Base-by-base conservation (phyloP, 2,113 vertebrate species). In the Arothron firmamentum region DNA sequence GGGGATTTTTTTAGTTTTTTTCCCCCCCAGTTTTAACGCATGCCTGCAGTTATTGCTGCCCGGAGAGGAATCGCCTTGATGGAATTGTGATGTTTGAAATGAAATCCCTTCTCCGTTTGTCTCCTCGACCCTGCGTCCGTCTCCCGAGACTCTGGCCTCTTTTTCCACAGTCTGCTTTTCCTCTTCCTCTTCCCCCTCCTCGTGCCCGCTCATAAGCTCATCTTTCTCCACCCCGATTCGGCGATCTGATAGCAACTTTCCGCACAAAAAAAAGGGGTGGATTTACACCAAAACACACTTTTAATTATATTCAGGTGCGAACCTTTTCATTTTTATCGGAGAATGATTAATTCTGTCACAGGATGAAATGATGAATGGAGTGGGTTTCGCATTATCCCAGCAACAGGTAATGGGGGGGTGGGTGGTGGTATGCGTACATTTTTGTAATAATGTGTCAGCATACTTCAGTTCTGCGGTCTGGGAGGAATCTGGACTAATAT, bases 61-160 rank as follows among this genome's bases (percentile, higher is more conserved):
- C 62, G 38, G 76, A 76, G 80, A 83, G 55, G 69, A 67, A 78
- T 76, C 67, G 73, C 61, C 67, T 61, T 77, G 80, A 86, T 78
- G 73, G 75, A 75, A 82, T 72, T 72, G 67, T 77, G 73, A 79
- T 72, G 72, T 79, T 56, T 81, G 60, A 62, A 81, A 82, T 73
- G 62, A 41, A 77, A 66, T 74, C 62, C 65, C 68, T 47, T 67
- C 70, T 64, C 64, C 73, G 68, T 80, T 81, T 79, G 59, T 68
- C 75, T 80, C 62, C 59, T 52, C 55, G 50, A 56, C 43, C 55
- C 42, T 65, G 54, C 64, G 64, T 70, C 41, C 12, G 41, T 56
- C 80, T 43, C 69, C 23, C 15, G 68, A 82, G 76, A 71, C 58
- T 54, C n/a, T 13, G 51, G 42, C 70, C 48, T 62, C 18, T 23